These are phyloP conservation scores for Exocentrus adspersus DNA, from an alignment of 2,888 invertebrate genomes.

Conservation along the genomic window DNA sequence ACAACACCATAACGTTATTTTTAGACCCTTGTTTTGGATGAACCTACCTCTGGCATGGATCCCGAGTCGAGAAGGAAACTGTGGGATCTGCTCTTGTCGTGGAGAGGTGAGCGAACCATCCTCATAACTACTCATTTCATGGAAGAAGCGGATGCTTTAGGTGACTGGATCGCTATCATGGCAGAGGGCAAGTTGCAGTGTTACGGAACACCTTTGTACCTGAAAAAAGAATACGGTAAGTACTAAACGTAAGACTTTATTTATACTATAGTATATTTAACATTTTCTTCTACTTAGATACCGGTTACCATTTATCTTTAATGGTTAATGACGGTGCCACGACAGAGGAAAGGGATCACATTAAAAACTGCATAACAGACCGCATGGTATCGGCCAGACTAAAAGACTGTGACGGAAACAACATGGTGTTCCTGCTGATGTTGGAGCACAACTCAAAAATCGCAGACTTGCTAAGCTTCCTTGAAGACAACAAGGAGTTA, in stretches of 20 bases:
- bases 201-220: constrained; percentile 83
- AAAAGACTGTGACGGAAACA: constrained; percentile 56
- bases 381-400: constrained; percentile 42
- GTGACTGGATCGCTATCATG: constrained; percentile 90
- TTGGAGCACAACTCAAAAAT: constrained; percentile 68
- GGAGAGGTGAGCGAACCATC: constrained; percentile 75
- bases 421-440: constrained; percentile 67
- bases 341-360: constrained; percentile 30
- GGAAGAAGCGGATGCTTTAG: constrained; percentile 94
- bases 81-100: constrained; percentile 84
- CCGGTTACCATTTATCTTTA: constrained; percentile 76
- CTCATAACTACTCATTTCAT: constrained; percentile 93
- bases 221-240: constrained; percentile 75
- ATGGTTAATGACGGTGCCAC: constrained; percentile 58
- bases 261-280: not conserved
- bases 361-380: constrained; percentile 53
- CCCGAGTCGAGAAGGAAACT: constrained; percentile 87
- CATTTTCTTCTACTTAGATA: constrained; percentile 63
- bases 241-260: constrained; percentile 6
- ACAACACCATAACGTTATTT: no score
- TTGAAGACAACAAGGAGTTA: constrained; percentile 70
- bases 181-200: constrained; percentile 78
- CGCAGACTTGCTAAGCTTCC: constrained; percentile 69
- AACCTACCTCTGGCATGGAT: constrained; percentile 93
- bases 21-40: constrained; percentile 74